Percentiles rank a stretch among this genome's conserved stretches.
phyloP scores from a whole-genome alignment of 2,888 invertebrate species.

The Rhamphomyia laevipes region DNA sequence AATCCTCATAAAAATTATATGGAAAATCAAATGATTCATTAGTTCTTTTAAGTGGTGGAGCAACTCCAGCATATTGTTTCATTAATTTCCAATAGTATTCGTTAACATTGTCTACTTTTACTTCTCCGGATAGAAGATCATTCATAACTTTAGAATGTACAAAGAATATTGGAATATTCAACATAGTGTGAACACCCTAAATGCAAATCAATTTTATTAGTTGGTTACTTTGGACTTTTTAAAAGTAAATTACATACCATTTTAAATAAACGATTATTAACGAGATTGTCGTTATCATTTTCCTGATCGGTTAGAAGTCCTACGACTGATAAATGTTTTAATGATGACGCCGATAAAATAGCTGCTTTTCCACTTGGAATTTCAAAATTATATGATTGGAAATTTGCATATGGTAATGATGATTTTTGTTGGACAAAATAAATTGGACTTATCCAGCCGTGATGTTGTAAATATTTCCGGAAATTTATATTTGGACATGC shows the following conservation, averaged over 20 bases:
- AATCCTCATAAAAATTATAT: conserved; percentile 55
- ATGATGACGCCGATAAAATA: conserved; percentile 4
- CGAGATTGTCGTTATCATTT: neutral
- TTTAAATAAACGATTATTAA: conserved; percentile 4
- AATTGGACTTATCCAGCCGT: conserved; percentile 1
- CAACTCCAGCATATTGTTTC: conserved; percentile 49
- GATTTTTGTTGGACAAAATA: conserved; percentile 6
- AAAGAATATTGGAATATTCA: conserved; percentile 3
- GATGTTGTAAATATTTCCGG: conserved; percentile 5
- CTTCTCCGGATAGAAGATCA: conserved; percentile 51
- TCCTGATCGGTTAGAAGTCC: neutral
- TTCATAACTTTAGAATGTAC: neutral
- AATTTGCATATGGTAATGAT: conserved; percentile 3
- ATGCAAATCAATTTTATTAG: neutral
- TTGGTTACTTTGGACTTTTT: neutral
- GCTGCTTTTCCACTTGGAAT: neutral
- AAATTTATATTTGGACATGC: conserved; percentile 6
- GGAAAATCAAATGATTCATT: conserved; percentile 56
- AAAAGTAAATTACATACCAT: neutral
- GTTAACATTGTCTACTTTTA: conserved; percentile 43
- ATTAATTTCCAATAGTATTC: conserved; percentile 53
- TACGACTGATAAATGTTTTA: neutral
- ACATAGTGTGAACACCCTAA: conserved; percentile 9
- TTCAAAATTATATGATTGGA: neutral
- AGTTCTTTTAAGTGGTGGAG: conserved; percentile 47